phyloP scores from a whole-genome alignment of 2,888 invertebrate genomes.

The Drosophila fungiperda region DNA sequence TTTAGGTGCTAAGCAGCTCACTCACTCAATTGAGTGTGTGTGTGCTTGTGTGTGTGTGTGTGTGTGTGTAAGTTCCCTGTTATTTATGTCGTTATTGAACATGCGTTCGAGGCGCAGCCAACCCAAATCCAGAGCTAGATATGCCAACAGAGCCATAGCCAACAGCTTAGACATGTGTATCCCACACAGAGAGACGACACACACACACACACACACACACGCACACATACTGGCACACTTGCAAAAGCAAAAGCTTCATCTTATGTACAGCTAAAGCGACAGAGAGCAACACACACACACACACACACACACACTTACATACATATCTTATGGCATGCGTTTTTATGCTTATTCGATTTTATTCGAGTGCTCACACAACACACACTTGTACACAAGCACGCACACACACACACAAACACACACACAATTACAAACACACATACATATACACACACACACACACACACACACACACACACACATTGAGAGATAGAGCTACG shows the following conservation, averaged over 20 bases:
- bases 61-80: constrained; percentile 40
- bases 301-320: constrained; percentile 19
- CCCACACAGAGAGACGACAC: constrained; percentile 51
- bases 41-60: constrained; percentile 2
- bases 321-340: constrained; percentile 70
- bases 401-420: constrained; percentile 42
- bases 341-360: constrained; percentile 79
- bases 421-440: constrained; percentile 40
- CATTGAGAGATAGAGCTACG: constrained; percentile 54
- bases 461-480: constrained; percentile 38
- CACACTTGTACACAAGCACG: constrained; percentile 32
- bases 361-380: constrained; percentile 73
- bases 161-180: constrained; percentile 66
- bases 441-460: constrained; percentile 16
- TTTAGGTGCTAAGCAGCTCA: constrained; percentile 74
- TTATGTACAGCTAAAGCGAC: constrained; percentile 59
- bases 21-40: not conserved
- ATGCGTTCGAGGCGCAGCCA: constrained; percentile 76
- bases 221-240: constrained; percentile 21
- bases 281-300: constrained; percentile 40
- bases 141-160: constrained; percentile 34
- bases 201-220: constrained; percentile 25
- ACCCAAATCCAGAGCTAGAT: constrained; percentile 68
- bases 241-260: constrained; percentile 35
- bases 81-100: constrained; percentile 80